Conservation (phyloP, 2,113 vertebrate species). For the Paramormyrops kingsleyae region DNA sequence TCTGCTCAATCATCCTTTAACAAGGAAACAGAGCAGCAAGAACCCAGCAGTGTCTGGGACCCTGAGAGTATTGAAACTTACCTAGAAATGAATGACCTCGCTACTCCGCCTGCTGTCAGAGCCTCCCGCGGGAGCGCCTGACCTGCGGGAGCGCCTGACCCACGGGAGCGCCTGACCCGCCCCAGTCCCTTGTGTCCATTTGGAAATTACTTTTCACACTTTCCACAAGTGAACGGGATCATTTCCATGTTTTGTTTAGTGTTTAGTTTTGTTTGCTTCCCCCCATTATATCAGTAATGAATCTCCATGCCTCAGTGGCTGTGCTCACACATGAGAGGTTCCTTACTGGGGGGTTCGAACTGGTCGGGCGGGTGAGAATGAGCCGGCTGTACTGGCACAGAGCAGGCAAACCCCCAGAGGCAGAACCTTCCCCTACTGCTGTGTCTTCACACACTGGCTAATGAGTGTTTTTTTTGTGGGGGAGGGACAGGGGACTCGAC, state of each 20-base stretch:
- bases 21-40: background rate
- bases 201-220: conserved; percentile 9
- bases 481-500: background rate
- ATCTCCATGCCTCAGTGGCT: background rate
- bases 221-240: background rate
- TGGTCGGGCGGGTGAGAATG: background rate
- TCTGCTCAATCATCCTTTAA: background rate
- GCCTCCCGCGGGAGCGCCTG: background rate
- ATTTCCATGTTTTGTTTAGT: background rate
- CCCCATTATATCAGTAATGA: background rate
- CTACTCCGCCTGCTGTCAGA: background rate
- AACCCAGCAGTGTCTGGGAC: background rate
- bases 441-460: background rate
- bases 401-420: background rate
- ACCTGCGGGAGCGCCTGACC: no score
- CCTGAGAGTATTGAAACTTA: background rate
- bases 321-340: background rate
- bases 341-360: background rate
- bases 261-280: background rate
- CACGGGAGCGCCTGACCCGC: background rate
- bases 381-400: background rate
- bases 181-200: background rate
- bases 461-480: background rate
- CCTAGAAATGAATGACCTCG: background rate
- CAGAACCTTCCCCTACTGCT: background rate